Evolutionary conservation across 2,113 vertebrate species (phyloP).

Genomic region (Xyliphius kryptos): DNA sequence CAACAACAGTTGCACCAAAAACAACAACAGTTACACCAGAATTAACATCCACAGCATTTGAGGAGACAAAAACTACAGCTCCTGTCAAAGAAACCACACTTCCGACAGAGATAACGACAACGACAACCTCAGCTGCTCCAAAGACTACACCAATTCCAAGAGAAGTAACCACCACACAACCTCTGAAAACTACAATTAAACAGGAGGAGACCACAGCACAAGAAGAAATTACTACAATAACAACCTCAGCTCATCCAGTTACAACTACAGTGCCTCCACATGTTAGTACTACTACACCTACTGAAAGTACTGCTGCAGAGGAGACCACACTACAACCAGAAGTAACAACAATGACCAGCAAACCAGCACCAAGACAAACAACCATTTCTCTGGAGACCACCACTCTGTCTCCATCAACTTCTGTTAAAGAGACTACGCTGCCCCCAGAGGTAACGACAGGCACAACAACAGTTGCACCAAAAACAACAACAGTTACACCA

Average conservation of each 20-base stretch:
- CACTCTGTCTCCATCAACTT: background rate
- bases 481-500: conserved; percentile 6
- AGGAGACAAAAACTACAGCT: background rate
- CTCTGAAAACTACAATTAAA: background rate
- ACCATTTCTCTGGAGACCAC: background rate
- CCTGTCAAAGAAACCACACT: background rate
- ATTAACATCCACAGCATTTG: background rate
- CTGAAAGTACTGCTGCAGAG: too few relatives aligned
- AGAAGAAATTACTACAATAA: conserved; percentile 6
- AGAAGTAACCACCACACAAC: background rate
- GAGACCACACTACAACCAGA: too few relatives aligned
- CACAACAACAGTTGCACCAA: background rate
- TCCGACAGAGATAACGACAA: conserved; percentile 6
- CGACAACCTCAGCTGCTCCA: background rate
- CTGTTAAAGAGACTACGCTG: background rate
- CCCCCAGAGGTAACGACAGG: conserved; percentile 12
- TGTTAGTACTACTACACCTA: background rate
- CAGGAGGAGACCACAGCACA: background rate
- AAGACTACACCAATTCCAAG: background rate
- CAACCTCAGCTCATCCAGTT: background rate
- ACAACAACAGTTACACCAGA: conserved; percentile 6
- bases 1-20: background rate
- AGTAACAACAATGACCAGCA: conserved; percentile 10
- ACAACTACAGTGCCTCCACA: background rate
- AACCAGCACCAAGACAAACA: background rate